Evolutionary conservation across 1,140 invertebrate species (phyloP).

Genomic region (Hestina assimilis): DNA sequence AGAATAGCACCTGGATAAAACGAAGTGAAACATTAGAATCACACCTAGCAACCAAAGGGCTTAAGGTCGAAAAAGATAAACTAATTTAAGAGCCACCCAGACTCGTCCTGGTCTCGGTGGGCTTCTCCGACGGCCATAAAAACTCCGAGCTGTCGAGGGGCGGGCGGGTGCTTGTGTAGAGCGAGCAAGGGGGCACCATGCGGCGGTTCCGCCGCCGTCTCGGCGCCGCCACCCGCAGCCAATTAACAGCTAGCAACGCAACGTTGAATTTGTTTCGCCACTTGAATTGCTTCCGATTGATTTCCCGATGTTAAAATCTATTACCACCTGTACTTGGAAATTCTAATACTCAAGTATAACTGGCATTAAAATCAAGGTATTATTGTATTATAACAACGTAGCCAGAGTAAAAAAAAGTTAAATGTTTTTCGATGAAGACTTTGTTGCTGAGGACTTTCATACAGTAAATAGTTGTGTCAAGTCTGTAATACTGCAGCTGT

Average conservation of each 20-base stretch:
- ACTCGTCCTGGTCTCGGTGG: constrained; percentile 59
- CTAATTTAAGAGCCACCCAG: constrained; percentile 64
- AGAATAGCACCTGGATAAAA: neutral
- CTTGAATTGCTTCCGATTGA: constrained; percentile 74
- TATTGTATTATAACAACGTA: too few species aligned
- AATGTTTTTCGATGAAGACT: too few species aligned
- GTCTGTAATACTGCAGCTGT: constrained; percentile 35
- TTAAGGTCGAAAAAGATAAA: constrained; percentile 47
- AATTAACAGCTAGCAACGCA: constrained; percentile 74
- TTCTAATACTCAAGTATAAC: constrained; percentile 16
- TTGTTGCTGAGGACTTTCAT: too few species aligned
- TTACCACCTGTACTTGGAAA: constrained; percentile 15
- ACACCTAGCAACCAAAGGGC: constrained; percentile 37
- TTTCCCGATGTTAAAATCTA: constrained; percentile 48
- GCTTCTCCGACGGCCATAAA: constrained; percentile 69
- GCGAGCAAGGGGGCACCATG: constrained; percentile 61
- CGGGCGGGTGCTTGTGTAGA: constrained; percentile 39
- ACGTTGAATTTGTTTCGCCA: constrained; percentile 74
- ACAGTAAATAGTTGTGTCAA: too few species aligned
- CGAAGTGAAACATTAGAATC: neutral
- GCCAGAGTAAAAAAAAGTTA: too few species aligned
- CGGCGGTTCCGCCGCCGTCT: constrained; percentile 76
- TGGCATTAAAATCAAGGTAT: too few species aligned
- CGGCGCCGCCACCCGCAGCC: constrained; percentile 76
- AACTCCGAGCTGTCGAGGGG: constrained; percentile 53